phyloP scores from a whole-genome alignment of 2,888 invertebrate genomes.

The Sinopyrophorus schimmeli region DNA sequence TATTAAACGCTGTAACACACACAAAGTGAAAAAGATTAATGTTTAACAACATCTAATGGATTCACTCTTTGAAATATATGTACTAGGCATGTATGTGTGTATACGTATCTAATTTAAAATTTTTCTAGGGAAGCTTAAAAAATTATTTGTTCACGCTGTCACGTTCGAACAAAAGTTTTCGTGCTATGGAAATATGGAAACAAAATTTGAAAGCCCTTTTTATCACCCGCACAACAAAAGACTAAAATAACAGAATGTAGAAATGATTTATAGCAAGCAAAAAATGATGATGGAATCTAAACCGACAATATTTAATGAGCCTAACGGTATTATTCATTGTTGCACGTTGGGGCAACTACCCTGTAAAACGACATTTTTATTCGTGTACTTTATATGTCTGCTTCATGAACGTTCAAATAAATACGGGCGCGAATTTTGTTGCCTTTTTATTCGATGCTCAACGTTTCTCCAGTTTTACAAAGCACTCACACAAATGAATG shows the following conservation, averaged over 20 bases:
- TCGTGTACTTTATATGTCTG: slow-evolving; percentile 5
- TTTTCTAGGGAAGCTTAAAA: slow-evolving; percentile 11
- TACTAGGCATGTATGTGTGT: too few species aligned
- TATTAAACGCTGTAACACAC: too few species aligned
- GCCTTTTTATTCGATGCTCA: too few species aligned
- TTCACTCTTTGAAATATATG: too few species aligned
- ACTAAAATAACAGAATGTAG: slow-evolving; percentile 18
- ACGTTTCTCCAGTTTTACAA: too few species aligned
- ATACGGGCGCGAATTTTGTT: too few species aligned
- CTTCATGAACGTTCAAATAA: too few species aligned
- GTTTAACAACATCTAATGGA: too few species aligned
- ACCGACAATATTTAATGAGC: slow-evolving; percentile 18
- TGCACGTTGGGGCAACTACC: slow-evolving; percentile 1
- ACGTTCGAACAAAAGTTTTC: slow-evolving; percentile 22
- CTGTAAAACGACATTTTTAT: slow-evolving; percentile 12
- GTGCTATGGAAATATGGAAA: slow-evolving; percentile 19
- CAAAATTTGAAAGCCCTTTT: slow-evolving; percentile 18
- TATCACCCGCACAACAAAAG: slow-evolving; percentile 17
- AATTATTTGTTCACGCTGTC: slow-evolving; percentile 17
- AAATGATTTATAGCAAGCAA: slow-evolving; percentile 22
- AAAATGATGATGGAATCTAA: slow-evolving; percentile 15
- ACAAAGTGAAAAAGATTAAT: too few species aligned
- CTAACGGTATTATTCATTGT: slow-evolving; percentile 10
- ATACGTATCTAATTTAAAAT: slow-evolving; percentile 8
- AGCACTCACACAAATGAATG: too few species aligned